Percentiles rank a stretch among this genome's conserved stretches.
Conservation (phyloP, 1,140 invertebrate genomes). For the Piezodorus guildinii region DNA sequence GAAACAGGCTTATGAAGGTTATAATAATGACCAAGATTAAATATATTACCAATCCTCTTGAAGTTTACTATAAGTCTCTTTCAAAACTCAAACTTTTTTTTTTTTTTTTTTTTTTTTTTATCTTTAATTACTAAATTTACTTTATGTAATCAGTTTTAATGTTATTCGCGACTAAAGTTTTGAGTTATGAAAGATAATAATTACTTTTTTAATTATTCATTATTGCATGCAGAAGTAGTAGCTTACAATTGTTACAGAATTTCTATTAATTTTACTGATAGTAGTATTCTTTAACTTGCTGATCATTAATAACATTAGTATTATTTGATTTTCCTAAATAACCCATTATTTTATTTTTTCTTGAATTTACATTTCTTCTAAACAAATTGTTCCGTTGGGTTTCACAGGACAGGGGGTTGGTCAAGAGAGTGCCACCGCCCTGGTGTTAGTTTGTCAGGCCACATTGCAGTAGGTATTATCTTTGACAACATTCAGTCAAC, state of each 20-base stretch:
- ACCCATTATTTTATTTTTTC: background rate
- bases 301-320: background rate
- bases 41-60: constrained; percentile 7
- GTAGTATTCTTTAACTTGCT: background rate
- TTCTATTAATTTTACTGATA: background rate
- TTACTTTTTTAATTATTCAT: background rate
- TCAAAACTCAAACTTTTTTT: background rate
- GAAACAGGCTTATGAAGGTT: constrained; percentile 16
- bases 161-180: background rate
- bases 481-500: constrained; percentile 2
- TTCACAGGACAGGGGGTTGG: constrained; percentile 22
- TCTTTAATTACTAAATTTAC: background rate
- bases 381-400: constrained; percentile 20
- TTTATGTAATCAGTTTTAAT: background rate
- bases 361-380: constrained; percentile 9
- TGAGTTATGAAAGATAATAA: background rate
- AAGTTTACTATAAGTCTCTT: background rate
- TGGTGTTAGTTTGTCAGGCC: background rate
- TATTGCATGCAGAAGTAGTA: background rate
- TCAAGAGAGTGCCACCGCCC: constrained; percentile 20
- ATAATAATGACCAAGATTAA: constrained; percentile 14
- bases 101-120: background rate
- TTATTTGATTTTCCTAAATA: background rate
- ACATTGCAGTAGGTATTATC: constrained; percentile 11
- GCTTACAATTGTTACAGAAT: background rate